Percentiles rank a stretch among this genome's conserved stretches.
Conservation (phyloP, 2,888 invertebrate species). For the Petrolisthes manimaculis region DNA sequence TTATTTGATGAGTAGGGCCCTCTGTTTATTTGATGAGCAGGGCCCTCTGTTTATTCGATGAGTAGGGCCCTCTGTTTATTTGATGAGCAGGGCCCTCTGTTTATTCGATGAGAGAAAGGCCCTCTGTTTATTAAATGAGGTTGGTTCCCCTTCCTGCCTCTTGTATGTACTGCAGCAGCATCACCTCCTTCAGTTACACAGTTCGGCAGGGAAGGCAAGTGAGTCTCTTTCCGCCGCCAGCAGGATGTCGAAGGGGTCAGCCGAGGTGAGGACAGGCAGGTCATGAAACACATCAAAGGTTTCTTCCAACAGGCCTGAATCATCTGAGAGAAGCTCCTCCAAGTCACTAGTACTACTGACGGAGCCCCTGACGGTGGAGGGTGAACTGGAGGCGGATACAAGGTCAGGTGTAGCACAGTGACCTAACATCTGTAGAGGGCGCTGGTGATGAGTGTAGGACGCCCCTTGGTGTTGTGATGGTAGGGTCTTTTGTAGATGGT, state of each 20-base stretch:
- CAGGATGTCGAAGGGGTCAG: slow-evolving; percentile 52
- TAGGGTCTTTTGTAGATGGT: neutral
- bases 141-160: neutral
- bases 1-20: no score
- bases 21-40: no score
- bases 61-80: no score
- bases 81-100: no score
- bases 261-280: slow-evolving; percentile 26
- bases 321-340: slow-evolving; percentile 58
- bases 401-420: slow-evolving; percentile 16
- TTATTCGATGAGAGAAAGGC: no score
- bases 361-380: slow-evolving; percentile 44
- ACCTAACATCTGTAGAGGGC: slow-evolving; percentile 11
- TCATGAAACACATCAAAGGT: slow-evolving; percentile 57
- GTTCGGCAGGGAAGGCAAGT: slow-evolving; percentile 39
- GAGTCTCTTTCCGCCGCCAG: slow-evolving; percentile 40
- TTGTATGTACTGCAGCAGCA: neutral
- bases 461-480: neutral
- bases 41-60: no score
- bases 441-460: neutral
- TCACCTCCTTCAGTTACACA: slow-evolving; percentile 31
- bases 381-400: slow-evolving; percentile 34
- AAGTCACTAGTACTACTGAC: slow-evolving; percentile 56
- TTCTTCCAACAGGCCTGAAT: slow-evolving; percentile 55
- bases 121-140: no score